A percentile compares a stretch with the other conserved stretches of the same genome.
These are phyloP conservation scores for Tamandua tetradactyla DNA, from an alignment of 2,797 vertebrate genomes.

Conservation along the genomic window DNA sequence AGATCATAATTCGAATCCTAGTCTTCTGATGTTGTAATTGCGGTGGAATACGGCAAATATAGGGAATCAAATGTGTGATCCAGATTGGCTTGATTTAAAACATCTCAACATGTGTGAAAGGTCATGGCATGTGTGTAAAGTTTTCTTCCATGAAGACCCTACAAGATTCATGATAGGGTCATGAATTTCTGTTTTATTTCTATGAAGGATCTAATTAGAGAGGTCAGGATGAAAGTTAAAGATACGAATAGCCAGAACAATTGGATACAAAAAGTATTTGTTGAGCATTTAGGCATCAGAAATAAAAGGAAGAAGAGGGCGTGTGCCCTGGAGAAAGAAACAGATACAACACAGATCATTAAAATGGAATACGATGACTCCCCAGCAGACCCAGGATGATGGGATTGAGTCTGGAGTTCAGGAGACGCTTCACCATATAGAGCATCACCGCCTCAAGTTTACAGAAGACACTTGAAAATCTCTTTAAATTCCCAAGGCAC, in stretches of 20 bases:
- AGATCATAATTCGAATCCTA: not conserved
- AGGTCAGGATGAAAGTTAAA: conserved; percentile 59
- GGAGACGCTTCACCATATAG: not conserved
- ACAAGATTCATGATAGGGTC: conserved; percentile 57
- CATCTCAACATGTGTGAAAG: conserved; percentile 9
- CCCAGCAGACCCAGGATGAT: not conserved
- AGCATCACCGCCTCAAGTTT: not conserved
- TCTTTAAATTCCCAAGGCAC: not conserved
- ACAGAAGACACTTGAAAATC: not conserved
- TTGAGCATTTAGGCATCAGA: not conserved
- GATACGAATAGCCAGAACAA: not conserved
- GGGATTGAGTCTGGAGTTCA: not conserved
- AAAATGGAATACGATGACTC: not conserved
- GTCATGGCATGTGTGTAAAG: conserved; percentile 19
- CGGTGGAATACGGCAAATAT: not conserved
- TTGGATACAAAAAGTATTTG: conserved; percentile 40
- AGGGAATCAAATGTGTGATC: not conserved
- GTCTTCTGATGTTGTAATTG: not conserved
- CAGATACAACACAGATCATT: not conserved
- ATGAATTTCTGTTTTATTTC: too few species aligned
- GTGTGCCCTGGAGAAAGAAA: not conserved
- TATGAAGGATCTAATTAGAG: conserved; percentile 67
- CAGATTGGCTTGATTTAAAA: conserved; percentile 60
- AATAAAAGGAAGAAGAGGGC: not conserved
- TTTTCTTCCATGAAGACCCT: not conserved